Conservation (phyloP, 1,140 invertebrate genomes). For the Heliconius hewitsoni region DNA sequence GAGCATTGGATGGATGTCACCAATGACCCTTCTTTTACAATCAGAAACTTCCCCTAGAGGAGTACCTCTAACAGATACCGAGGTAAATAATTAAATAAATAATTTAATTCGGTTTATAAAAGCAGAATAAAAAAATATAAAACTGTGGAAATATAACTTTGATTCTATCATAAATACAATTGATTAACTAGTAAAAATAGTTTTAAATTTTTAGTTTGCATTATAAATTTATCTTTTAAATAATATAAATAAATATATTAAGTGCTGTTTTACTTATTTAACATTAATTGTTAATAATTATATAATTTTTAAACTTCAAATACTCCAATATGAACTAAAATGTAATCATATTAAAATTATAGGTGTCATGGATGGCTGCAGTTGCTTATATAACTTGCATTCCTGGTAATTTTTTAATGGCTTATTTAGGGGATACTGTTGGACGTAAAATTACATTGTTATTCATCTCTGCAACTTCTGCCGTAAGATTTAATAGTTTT, state of each 20-base stretch:
- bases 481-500: constrained; percentile 46
- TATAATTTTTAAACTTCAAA: neutral
- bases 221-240: too few relatives aligned
- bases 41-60: constrained; percentile 56
- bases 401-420: constrained; percentile 36
- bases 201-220: too few relatives aligned
- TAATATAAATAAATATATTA: too few relatives aligned
- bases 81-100: constrained; percentile 44
- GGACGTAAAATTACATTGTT: constrained; percentile 57
- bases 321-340: too few relatives aligned
- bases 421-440: constrained; percentile 44
- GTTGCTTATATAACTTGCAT: constrained; percentile 53
- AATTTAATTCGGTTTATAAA: neutral
- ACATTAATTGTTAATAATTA: too few relatives aligned
- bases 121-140: neutral
- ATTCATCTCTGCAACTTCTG: constrained; percentile 48
- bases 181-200: too few relatives aligned
- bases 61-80: constrained; percentile 50
- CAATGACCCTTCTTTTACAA: constrained; percentile 60
- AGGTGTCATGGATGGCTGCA: constrained; percentile 65
- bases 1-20: constrained; percentile 67
- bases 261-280: too few relatives aligned
- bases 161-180: too few relatives aligned
- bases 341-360: constrained; percentile 20
- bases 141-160: neutral